phyloP scores from a whole-genome alignment of 2,113 vertebrate genomes.

The Bagarius yarrelli region DNA sequence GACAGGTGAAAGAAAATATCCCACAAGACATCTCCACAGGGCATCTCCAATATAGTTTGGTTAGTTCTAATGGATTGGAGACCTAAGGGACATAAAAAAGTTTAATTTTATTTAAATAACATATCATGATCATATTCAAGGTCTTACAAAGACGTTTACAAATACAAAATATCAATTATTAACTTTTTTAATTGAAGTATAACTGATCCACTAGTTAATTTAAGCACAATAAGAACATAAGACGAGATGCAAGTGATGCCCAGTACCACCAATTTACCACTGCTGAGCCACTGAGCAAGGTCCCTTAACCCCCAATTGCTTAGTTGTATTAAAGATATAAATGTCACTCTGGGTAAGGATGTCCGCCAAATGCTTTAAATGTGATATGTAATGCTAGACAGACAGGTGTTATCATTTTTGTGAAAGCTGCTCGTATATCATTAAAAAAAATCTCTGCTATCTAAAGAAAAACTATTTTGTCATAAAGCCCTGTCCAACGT shows the following conservation, averaged over 20 bases:
- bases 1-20: not conserved
- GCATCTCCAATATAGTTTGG: not conserved
- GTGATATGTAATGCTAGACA: not conserved
- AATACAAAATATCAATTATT: not conserved
- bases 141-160: not conserved
- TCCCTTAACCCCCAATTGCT: too few species aligned
- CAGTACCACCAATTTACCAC: too few species aligned
- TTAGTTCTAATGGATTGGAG: not conserved
- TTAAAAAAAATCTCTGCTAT: not conserved
- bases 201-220: not conserved
- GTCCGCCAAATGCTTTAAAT: too few species aligned
- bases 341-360: too few species aligned
- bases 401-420: not conserved
- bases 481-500: constrained; percentile 6
- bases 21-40: too few species aligned
- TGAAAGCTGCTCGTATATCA: not conserved
- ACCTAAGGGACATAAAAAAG: too few species aligned
- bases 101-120: not conserved
- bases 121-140: not conserved
- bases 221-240: too few species aligned
- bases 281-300: too few species aligned
- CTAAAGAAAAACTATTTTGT: constrained; percentile 13
- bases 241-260: too few species aligned
- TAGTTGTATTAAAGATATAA: too few species aligned
- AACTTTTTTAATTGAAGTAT: not conserved